phyloP scores from a whole-genome alignment of 2,113 vertebrate genomes.

The Rhinopomastus cyanomelas region DNA sequence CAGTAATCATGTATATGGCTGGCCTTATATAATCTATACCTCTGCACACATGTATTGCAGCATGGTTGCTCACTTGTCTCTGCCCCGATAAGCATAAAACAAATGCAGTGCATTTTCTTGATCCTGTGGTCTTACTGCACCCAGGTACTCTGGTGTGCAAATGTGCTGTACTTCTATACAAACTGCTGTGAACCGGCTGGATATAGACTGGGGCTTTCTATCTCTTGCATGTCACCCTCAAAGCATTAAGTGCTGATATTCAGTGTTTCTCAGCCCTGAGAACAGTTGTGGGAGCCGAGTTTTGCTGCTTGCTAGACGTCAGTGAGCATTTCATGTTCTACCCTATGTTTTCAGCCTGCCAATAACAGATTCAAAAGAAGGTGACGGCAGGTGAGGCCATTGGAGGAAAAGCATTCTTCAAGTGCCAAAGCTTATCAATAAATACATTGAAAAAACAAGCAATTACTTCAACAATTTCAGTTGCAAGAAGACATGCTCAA shows the following conservation, averaged over 20 bases:
- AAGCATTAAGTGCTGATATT: background rate
- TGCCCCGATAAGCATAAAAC: accelerated
- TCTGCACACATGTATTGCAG: too few species aligned
- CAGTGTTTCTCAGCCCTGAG: background rate
- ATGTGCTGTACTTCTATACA: accelerated
- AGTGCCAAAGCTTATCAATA: background rate
- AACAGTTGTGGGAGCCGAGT: background rate
- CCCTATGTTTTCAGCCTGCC: background rate
- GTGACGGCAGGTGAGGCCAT: background rate
- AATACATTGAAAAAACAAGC: background rate
- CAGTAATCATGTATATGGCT: background rate
- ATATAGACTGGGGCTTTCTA: background rate
- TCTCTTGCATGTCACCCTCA: background rate
- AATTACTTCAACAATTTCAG: background rate
- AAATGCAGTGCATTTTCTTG: background rate
- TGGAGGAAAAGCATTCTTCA: background rate
- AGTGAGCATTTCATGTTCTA: background rate
- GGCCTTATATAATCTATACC: background rate
- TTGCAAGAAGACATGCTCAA: background rate
- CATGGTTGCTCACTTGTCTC: background rate
- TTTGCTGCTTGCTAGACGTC: background rate
- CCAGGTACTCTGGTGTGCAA: background rate
- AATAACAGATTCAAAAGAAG: background rate
- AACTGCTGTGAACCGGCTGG: background rate
- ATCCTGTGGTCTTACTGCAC: too few species aligned